These are phyloP conservation scores for Halocynthia roretzi DNA, from an alignment of 23 tunicate genomes.

Conservation along the genomic window DNA sequence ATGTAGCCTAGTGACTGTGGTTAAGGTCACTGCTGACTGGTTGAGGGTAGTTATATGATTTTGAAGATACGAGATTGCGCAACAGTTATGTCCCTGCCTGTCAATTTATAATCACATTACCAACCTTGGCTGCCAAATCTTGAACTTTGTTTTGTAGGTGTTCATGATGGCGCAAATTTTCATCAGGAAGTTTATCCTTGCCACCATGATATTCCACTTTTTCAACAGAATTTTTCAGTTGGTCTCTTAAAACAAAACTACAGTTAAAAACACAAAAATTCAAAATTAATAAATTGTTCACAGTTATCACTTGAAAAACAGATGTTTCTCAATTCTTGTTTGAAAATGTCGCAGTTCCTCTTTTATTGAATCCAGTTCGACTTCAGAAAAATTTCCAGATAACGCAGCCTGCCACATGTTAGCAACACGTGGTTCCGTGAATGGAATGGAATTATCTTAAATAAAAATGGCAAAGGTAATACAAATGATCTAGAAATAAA, in stretches of 20 bases:
- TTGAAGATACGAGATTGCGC: no score
- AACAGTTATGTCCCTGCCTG: no score
- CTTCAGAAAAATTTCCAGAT: slow-evolving; percentile 42
- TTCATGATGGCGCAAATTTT: slow-evolving; percentile 19
- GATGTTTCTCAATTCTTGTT: slow-evolving; percentile 48
- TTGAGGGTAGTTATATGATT: no score
- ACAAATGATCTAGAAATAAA: no score
- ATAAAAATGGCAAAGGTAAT: slow-evolving; percentile 2
- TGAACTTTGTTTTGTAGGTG: slow-evolving; percentile 51
- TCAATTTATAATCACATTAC: not conserved
- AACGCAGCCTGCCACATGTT: slow-evolving; percentile 37
- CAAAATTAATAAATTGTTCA: not conserved
- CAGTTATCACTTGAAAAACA: slow-evolving; percentile 37
- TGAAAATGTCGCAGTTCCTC: slow-evolving; percentile 58
- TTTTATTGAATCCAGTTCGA: slow-evolving; percentile 36
- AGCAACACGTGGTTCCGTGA: slow-evolving; percentile 59
- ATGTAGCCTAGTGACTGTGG: no score
- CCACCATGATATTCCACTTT: slow-evolving; percentile 57
- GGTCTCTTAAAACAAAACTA: slow-evolving; percentile 26
- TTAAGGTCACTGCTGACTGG: no score
- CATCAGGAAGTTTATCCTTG: slow-evolving; percentile 25
- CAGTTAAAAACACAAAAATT: not conserved
- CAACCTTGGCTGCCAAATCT: slow-evolving; percentile 51
- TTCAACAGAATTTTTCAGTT: slow-evolving; percentile 48
- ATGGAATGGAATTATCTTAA: slow-evolving; percentile 39